Evolutionary conservation across 1,140 invertebrate species (phyloP).

Genomic region (Patella vulgata): DNA sequence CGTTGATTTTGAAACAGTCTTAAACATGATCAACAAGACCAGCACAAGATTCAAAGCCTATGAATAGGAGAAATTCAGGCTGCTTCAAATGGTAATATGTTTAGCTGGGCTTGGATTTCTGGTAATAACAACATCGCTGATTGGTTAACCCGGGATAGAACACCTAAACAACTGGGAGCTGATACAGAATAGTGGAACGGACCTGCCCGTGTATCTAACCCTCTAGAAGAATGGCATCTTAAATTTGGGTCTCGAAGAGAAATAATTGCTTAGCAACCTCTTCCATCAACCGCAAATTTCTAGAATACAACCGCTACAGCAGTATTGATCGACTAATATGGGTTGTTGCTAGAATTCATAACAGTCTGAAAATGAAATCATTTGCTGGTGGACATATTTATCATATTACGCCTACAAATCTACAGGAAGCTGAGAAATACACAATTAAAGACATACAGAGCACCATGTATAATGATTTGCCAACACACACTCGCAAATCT

Average conservation of each 20-base stretch:
- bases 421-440: neutral
- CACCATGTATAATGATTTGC: neutral
- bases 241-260: neutral
- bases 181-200: conserved; percentile 4
- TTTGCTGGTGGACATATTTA: neutral
- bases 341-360: no score
- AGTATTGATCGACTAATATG: no score
- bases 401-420: neutral
- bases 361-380: no score
- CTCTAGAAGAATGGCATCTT: neutral
- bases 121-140: conserved; percentile 8
- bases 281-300: no score
- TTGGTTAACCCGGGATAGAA: conserved; percentile 3
- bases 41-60: conserved; percentile 9
- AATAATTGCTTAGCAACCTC: no score
- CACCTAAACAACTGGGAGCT: neutral
- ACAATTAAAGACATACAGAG: neutral
- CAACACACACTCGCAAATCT: neutral
- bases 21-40: conserved; percentile 5
- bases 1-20: conserved; percentile 8
- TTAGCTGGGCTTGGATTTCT: conserved; percentile 1
- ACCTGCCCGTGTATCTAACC: neutral
- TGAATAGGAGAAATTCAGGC: conserved; percentile 12
- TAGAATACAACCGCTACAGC: no score
- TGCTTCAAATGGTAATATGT: conserved; percentile 4